Evolutionary conservation across 2,888 invertebrate species (phyloP).

Genomic region (Brassicogethes aeneus): DNA sequence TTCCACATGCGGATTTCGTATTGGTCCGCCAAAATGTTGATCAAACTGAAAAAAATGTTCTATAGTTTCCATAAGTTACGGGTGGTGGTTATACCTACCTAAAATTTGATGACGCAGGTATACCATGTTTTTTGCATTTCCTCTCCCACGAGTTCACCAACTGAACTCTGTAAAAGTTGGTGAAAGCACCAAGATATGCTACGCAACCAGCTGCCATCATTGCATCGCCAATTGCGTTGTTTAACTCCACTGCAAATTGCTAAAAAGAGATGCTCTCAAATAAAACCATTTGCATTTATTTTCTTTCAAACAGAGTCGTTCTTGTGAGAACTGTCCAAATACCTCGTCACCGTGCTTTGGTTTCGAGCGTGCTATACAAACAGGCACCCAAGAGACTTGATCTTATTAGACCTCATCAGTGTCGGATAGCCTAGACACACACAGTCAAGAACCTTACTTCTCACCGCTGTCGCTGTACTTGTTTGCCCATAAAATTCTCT

Average conservation of each 20-base stretch:
- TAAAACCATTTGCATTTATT: too few relatives aligned
- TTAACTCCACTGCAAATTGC: slow-evolving; percentile 56
- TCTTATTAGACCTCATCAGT: too few relatives aligned
- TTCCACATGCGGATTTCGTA: slow-evolving; percentile 88
- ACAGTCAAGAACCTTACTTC: too few relatives aligned
- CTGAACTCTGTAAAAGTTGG: slow-evolving; percentile 58
- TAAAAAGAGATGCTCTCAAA: too few relatives aligned
- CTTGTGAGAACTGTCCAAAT: too few relatives aligned
- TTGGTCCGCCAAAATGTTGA: slow-evolving; percentile 67
- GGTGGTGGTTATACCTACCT: slow-evolving; percentile 42
- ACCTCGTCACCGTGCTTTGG: too few relatives aligned
- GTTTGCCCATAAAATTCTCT: too few relatives aligned
- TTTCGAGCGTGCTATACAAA: too few relatives aligned
- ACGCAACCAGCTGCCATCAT: slow-evolving; percentile 80
- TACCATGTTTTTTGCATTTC: slow-evolving; percentile 53
- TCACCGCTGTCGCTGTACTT: too few relatives aligned
- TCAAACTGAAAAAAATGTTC: slow-evolving; percentile 47
- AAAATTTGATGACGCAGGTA: slow-evolving; percentile 63
- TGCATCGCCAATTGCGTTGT: slow-evolving; percentile 77
- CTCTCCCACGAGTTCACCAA: slow-evolving; percentile 60
- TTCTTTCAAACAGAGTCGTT: too few relatives aligned
- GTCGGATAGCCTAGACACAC: too few relatives aligned
- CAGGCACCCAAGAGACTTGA: too few relatives aligned
- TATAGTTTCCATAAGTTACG: background rate
- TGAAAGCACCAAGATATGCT: slow-evolving; percentile 88